phyloP scores from a whole-genome alignment of 2,113 vertebrate species.

The Apaloderma vittatum region DNA sequence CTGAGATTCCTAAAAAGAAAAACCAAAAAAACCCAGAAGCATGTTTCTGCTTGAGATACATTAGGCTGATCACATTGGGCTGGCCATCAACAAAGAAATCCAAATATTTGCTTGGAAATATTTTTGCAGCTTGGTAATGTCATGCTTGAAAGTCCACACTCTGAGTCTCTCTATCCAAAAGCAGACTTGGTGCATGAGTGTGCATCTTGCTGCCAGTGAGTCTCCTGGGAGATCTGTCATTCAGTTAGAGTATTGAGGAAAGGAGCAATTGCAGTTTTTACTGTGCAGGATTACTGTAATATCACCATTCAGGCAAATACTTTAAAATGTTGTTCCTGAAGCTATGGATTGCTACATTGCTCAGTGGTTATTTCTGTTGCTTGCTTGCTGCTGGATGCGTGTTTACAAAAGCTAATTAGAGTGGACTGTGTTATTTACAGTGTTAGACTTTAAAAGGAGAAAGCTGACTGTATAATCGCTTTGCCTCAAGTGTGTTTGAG shows the following conservation, averaged over 20 bases:
- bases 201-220: constrained; percentile 23
- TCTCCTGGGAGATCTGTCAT: constrained; percentile 14
- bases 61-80: background rate
- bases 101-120: constrained; percentile 31
- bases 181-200: background rate
- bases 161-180: background rate
- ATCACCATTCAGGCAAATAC: background rate
- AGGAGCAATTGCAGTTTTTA: background rate
- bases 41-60: background rate
- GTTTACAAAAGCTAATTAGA: constrained; percentile 47
- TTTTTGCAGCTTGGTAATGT: background rate
- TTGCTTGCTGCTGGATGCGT: background rate
- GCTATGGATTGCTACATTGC: background rate
- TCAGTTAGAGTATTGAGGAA: background rate
- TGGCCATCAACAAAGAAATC: background rate
- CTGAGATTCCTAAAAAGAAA: background rate
- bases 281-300: background rate
- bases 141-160: background rate
- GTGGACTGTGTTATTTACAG: constrained; percentile 40
- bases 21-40: background rate
- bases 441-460: constrained; percentile 1
- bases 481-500: background rate
- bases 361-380: background rate
- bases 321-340: background rate
- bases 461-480: constrained; percentile 24